phyloP scores from a whole-genome alignment of 2,113 vertebrate genomes.

The Muscicapa adusta region DNA sequence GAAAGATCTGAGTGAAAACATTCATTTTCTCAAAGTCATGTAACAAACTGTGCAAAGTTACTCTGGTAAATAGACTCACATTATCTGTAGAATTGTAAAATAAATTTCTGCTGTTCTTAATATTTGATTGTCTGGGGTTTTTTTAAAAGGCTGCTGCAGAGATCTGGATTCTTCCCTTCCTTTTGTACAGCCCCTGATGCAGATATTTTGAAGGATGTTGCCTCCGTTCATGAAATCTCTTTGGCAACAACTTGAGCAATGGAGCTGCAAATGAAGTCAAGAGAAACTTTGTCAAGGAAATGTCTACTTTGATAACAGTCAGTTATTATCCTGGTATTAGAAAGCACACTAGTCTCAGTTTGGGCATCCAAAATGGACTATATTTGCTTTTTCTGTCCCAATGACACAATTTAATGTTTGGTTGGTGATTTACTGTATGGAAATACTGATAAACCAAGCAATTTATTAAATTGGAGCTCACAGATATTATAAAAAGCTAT shows the following conservation, averaged over 20 bases:
- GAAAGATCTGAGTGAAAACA: neutral
- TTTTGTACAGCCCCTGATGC: neutral
- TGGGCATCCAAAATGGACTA: neutral
- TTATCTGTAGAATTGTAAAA: neutral
- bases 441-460: neutral
- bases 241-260: neutral
- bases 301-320: neutral
- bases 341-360: neutral
- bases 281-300: neutral
- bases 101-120: neutral
- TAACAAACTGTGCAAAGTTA: neutral
- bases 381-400: neutral
- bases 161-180: neutral
- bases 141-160: neutral
- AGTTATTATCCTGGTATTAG: neutral
- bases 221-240: neutral
- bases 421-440: neutral
- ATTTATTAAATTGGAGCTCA: neutral
- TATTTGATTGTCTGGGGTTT: neutral
- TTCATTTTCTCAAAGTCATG: neutral
- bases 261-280: neutral
- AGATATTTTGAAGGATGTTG: neutral
- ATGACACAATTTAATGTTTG: neutral
- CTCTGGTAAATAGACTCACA: neutral
- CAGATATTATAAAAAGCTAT: neutral